These are phyloP conservation scores for Zoroaster sp. DNA, from an alignment of 53 echinoderm and acorn worm species.

Conservation along the genomic window DNA sequence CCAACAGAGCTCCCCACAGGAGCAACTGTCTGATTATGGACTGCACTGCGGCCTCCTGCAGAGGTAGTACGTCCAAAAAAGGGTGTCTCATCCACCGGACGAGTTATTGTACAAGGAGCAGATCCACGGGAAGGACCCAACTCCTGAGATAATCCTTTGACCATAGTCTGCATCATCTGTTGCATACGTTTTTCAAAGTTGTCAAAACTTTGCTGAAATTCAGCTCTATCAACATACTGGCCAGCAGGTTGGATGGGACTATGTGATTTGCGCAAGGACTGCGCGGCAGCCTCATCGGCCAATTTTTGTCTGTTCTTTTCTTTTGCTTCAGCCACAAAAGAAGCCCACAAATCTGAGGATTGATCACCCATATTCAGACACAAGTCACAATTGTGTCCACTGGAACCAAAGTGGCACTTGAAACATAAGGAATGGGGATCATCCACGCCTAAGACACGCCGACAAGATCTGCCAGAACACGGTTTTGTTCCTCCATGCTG, in stretches of 20 bases:
- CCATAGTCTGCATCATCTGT: not conserved
- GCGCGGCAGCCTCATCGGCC: not conserved
- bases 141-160: not conserved
- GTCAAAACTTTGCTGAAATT: not conserved
- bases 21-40: not conserved
- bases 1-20: not conserved
- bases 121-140: too few species aligned
- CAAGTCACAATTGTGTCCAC: not conserved
- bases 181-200: not conserved
- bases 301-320: not conserved
- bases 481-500: not conserved
- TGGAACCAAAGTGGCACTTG: not conserved
- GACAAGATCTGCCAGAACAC: not conserved
- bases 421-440: not conserved
- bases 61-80: not conserved
- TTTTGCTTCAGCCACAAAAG: not conserved
- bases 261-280: not conserved
- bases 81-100: not conserved
- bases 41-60: not conserved
- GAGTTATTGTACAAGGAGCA: not conserved
- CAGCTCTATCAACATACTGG: not conserved
- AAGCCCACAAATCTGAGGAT: not conserved
- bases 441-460: not conserved
- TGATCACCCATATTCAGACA: not conserved
- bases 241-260: not conserved